These are phyloP conservation scores for Glaucomys volans DNA, from an alignment of 2,113 vertebrate species.

Conservation along the genomic window DNA sequence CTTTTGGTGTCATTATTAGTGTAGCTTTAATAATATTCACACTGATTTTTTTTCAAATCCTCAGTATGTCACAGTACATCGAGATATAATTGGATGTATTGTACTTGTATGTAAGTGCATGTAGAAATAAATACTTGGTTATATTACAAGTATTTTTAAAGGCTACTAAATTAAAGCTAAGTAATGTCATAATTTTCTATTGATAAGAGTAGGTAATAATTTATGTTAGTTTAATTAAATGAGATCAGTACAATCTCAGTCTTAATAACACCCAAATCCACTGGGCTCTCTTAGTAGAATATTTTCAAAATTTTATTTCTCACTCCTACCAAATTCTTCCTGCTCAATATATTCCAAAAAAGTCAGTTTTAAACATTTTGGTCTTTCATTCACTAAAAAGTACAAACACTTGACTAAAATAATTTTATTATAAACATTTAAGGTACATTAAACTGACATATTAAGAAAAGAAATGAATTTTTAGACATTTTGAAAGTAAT, in stretches of 20 bases:
- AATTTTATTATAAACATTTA: neutral
- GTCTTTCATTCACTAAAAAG: neutral
- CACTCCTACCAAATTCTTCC: neutral
- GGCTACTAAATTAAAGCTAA: neutral
- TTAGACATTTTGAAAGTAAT: slow-evolving; percentile 26
- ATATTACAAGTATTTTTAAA: neutral
- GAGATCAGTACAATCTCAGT: neutral
- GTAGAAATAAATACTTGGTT: slow-evolving; percentile 30
- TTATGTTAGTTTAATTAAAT: neutral
- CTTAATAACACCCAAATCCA: neutral
- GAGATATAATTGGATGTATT: neutral
- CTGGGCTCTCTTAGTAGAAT: neutral
- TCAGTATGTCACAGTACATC: slow-evolving; percentile 6
- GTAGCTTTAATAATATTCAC: slow-evolving; percentile 28
- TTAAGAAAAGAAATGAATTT: neutral
- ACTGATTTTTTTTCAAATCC: neutral
- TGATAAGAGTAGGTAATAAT: neutral
- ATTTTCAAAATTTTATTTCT: neutral
- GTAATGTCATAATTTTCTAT: neutral
- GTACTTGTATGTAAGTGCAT: neutral
- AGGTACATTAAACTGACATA: neutral
- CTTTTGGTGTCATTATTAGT: neutral
- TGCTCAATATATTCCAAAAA: neutral
- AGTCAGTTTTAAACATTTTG: neutral
- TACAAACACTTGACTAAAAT: neutral